Conservation (phyloP, 1,140 invertebrate genomes). For the Zaprionus tsacasi region DNA sequence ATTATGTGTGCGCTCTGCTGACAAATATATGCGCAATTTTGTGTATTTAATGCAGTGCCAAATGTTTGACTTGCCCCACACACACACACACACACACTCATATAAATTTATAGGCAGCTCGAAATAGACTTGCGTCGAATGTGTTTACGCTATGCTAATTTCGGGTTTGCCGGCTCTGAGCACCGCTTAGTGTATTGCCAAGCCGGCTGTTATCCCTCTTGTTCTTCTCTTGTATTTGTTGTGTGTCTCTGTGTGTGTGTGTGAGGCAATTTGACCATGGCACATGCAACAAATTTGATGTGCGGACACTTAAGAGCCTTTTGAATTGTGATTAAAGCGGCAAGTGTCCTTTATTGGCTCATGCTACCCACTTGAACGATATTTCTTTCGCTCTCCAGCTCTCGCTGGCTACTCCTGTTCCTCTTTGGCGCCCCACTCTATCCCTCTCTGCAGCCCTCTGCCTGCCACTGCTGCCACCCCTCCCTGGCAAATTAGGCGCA, state of each 20-base stretch:
- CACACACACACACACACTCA: neutral
- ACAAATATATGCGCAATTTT: constrained; percentile 48
- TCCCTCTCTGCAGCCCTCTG: neutral
- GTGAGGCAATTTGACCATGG: constrained; percentile 40
- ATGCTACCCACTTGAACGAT: neutral
- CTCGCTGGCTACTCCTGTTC: neutral
- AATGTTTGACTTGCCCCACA: constrained; percentile 63
- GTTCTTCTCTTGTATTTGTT: constrained; percentile 16
- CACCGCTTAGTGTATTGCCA: constrained; percentile 42
- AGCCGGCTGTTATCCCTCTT: constrained; percentile 37
- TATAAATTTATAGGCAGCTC: neutral
- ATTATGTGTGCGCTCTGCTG: constrained; percentile 25
- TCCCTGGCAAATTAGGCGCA: constrained; percentile 24
- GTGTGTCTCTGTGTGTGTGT: constrained; percentile 15
- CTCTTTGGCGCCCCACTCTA: neutral
- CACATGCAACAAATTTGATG: constrained; percentile 52
- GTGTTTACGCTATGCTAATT: constrained; percentile 81
- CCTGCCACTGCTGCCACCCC: neutral
- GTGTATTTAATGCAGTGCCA: constrained; percentile 78
- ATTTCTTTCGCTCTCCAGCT: neutral
- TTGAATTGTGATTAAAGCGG: constrained; percentile 33
- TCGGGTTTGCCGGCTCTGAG: constrained; percentile 46
- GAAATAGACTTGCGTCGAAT: constrained; percentile 51
- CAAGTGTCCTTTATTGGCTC: constrained; percentile 10
- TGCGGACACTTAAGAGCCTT: constrained; percentile 35